Percentiles rank a stretch among this genome's conserved stretches.
phyloP scores from a whole-genome alignment of 2,888 invertebrate genomes.

The Andrena flavipes region DNA sequence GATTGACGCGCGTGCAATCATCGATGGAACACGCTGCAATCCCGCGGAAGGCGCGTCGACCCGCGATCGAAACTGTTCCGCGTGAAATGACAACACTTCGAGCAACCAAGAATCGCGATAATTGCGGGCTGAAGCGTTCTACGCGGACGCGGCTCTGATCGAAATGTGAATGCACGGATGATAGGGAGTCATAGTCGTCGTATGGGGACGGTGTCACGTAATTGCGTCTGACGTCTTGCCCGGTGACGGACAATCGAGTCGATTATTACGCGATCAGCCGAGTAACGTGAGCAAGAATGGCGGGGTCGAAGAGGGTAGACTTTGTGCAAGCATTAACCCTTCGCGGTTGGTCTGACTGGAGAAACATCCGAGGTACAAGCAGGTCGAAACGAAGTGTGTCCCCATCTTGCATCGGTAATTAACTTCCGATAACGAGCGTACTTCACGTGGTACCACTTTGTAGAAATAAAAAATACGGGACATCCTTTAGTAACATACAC shows the following conservation, averaged over 20 bases:
- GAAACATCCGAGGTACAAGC: not conserved
- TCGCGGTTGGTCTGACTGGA: not conserved
- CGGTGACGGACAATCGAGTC: not conserved
- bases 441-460: not conserved
- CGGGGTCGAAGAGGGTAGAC: not conserved
- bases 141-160: not conserved
- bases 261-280: slow-evolving; percentile 1
- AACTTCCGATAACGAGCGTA: not conserved
- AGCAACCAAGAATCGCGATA: slow-evolving; percentile 22
- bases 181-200: not conserved
- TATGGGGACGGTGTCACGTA: not conserved
- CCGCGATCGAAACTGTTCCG: slow-evolving; percentile 15
- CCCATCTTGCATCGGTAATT: not conserved
- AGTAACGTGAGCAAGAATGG: not conserved
- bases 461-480: not conserved
- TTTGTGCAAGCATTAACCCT: not conserved
- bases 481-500: not conserved
- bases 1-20: slow-evolving; percentile 39
- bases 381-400: not conserved
- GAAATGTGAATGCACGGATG: not conserved
- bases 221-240: slow-evolving; percentile 14
- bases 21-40: slow-evolving; percentile 25
- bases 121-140: not conserved
- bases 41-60: not conserved
- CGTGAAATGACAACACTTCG: slow-evolving; percentile 9